Evolutionary conservation across 2,113 vertebrate genomes (phyloP).

Genomic region (Mirza zaza): DNA sequence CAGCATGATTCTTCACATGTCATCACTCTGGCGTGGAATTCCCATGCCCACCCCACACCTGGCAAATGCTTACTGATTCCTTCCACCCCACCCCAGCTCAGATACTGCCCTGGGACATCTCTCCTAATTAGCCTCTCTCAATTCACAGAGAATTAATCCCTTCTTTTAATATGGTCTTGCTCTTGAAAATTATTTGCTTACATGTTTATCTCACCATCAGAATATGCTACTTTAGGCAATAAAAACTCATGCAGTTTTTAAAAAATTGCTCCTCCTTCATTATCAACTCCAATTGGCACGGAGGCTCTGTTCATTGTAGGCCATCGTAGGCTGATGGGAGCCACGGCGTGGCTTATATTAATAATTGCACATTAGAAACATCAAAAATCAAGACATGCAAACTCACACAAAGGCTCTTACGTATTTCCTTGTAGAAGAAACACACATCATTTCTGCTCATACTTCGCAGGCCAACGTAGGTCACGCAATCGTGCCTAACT

Average conservation of each 20-base stretch:
- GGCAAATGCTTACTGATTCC: background rate
- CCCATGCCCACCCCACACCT: background rate
- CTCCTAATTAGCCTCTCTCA: background rate
- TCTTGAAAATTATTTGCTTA: background rate
- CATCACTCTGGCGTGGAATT: background rate
- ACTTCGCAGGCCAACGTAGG: background rate
- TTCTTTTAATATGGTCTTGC: background rate
- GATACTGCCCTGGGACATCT: background rate
- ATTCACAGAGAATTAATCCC: background rate
- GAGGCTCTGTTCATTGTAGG: background rate
- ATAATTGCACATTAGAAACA: background rate
- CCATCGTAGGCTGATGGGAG: background rate
- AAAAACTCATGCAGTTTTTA: background rate
- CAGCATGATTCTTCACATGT: background rate
- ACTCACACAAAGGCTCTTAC: background rate
- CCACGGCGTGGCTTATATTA: no score
- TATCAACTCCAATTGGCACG: background rate
- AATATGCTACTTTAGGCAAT: background rate
- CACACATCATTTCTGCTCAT: background rate
- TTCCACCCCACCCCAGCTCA: background rate
- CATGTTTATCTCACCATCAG: background rate
- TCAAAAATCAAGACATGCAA: background rate
- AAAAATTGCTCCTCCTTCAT: background rate
- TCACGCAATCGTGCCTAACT: background rate
- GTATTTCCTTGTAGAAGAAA: background rate